Evolutionary conservation across 2,113 vertebrate species (phyloP).

Genomic region (Connochaetes taurinus): DNA sequence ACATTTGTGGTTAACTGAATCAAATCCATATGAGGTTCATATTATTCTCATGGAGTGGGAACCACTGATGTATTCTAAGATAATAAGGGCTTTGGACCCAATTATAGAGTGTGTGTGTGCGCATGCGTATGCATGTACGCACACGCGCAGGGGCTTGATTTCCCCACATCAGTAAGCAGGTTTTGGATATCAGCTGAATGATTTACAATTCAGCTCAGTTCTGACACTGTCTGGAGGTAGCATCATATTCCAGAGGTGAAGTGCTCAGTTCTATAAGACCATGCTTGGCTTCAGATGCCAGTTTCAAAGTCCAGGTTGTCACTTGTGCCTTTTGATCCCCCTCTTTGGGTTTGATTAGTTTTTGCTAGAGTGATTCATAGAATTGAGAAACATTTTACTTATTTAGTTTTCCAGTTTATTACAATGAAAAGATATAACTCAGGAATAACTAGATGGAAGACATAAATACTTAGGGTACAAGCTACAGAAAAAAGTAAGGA

Average conservation of each 20-base stretch:
- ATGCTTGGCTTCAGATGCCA: background rate
- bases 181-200: background rate
- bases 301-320: background rate
- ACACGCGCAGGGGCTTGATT: background rate
- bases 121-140: rapidly evolving
- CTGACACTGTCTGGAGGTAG: background rate
- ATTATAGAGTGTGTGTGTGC: rapidly evolving
- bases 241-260: background rate
- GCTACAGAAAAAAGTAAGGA: background rate
- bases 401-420: background rate
- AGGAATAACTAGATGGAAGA: background rate
- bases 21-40: background rate
- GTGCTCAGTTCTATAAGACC: background rate
- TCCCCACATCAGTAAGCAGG: background rate
- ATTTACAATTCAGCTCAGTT: background rate
- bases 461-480: background rate
- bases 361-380: background rate
- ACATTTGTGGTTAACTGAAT: background rate
- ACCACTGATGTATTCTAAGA: background rate
- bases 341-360: background rate
- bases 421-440: background rate
- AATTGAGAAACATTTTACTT: background rate
- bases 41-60: background rate
- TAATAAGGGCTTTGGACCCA: background rate
- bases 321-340: background rate